Base-by-base conservation (phyloP, 2,797 vertebrate species). In the Heterohyrax brucei region DNA sequence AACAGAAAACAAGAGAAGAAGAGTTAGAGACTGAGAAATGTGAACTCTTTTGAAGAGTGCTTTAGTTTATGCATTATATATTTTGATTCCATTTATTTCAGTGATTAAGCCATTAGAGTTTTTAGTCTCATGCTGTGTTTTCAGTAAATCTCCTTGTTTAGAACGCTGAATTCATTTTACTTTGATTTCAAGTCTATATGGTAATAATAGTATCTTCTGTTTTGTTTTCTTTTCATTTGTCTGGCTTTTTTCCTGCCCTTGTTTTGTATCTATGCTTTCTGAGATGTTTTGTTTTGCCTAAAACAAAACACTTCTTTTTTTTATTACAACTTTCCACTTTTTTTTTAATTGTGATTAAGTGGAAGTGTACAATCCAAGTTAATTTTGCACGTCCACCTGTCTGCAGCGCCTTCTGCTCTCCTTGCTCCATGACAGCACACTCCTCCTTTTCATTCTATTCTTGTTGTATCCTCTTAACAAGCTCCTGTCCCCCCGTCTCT, bases 21-120 rank as follows among this genome's bases (percentile, higher is more conserved):
- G 28, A 87, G 62, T 62, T 84, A 4, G 50, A 88, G 14, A 77
- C 8, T 3, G n/a, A 59, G 21, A 30, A 62, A 84, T 24, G 33
- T 77, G 33, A 39, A 62, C 56, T 62, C 62, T 78, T 78, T 8
- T 26, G 22, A 76, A 12, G 5, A 83, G 7, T 84, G 68, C 8
- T 10, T 86, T 9, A 85, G 56, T 78, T 89, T 89, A 78, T 87
- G 19, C 39, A 73, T 93, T 39, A 87, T n/a, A 44, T 48, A 75
- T 0, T 61, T 95, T 16, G 18, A 18, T 64, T 72, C 13, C 61
- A 61, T 61, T 39, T 80, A 81, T 86, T 94, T 90, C 5, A 66
- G 72, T 73, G 26, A 14, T 93, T 59, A 79, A 66, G 72, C 76
- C 30, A 73, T 82, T 93, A 50, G 33, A 73, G 16, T 70, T 48